A percentile compares a stretch with the other conserved stretches of the same genome.
phyloP scores from a whole-genome alignment of 23 tunicate genomes.

The Ascidia mentula region DNA sequence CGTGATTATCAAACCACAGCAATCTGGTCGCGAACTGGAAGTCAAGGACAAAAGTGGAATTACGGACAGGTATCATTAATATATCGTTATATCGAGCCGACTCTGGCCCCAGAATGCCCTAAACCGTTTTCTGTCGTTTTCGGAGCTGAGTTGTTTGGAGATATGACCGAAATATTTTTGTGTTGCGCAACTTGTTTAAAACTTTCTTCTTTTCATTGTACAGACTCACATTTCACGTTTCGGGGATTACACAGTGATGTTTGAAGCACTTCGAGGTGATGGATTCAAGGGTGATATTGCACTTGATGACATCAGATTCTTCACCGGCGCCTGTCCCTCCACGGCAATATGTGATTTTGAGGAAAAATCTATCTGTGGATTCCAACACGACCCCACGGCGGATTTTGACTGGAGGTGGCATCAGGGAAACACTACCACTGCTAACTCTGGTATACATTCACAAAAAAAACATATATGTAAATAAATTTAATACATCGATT shows the following conservation, averaged over 20 bases:
- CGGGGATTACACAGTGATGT: constrained; percentile 59
- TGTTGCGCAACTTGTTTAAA: background rate
- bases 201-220: background rate
- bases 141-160: too few relatives aligned
- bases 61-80: constrained; percentile 67
- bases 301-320: constrained; percentile 73
- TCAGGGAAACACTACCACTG: constrained; percentile 53
- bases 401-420: constrained; percentile 68
- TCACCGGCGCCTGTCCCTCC: constrained; percentile 67
- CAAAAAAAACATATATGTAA: too few relatives aligned
- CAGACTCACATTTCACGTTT: constrained; percentile 65
- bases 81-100: background rate
- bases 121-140: background rate
- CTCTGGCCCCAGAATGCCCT: background rate
- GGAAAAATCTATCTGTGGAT: constrained; percentile 60
- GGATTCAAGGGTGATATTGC: constrained; percentile 77
- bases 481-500: too few relatives aligned
- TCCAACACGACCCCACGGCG: constrained; percentile 67
- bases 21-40: constrained; percentile 61
- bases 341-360: constrained; percentile 80
- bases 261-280: constrained; percentile 68
- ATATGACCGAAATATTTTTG: too few relatives aligned
- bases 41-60: constrained; percentile 64
- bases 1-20: constrained; percentile 42
- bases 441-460: background rate